Percentiles rank a stretch among this genome's conserved stretches.
These are phyloP conservation scores for Drosophila prolongata DNA, from an alignment of 2,888 invertebrate genomes.

Conservation along the genomic window DNA sequence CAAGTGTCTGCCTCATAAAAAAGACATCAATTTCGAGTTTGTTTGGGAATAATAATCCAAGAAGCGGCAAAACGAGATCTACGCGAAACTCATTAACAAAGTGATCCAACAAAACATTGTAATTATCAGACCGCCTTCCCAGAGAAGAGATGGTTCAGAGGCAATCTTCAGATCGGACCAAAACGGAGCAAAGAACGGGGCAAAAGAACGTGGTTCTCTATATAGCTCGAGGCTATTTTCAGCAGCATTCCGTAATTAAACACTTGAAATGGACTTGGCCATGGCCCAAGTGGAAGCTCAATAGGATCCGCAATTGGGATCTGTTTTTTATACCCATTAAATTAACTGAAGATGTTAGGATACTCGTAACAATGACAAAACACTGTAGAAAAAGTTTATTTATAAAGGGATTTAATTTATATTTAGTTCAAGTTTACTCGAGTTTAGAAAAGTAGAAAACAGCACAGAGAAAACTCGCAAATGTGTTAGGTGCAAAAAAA, in stretches of 20 bases:
- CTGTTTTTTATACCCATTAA: slow-evolving; percentile 8
- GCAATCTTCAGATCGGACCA: slow-evolving; percentile 1
- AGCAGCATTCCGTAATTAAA: slow-evolving; percentile 74
- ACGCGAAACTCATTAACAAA: slow-evolving; percentile 73
- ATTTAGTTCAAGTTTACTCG: too few species aligned
- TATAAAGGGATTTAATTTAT: too few species aligned
- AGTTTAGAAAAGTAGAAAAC: too few species aligned
- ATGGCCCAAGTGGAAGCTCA: slow-evolving; percentile 33
- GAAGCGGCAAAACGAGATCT: slow-evolving; percentile 30
- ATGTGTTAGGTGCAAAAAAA: too few species aligned
- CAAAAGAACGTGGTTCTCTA: slow-evolving; percentile 37
- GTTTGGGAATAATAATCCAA: slow-evolving; percentile 60
- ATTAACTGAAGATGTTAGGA: not conserved
- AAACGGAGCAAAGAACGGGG: not conserved
- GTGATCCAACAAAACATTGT: slow-evolving; percentile 81
- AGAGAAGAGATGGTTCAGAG: slow-evolving; percentile 20
- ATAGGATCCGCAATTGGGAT: slow-evolving; percentile 26
- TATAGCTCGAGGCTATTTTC: slow-evolving; percentile 77
- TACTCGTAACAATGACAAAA: not conserved
- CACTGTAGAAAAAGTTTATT: not conserved
- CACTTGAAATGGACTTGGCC: slow-evolving; percentile 61
- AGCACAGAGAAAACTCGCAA: too few species aligned
- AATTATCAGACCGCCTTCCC: slow-evolving; percentile 69
- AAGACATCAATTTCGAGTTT: slow-evolving; percentile 78
- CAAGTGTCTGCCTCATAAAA: slow-evolving; percentile 78